phyloP scores from a whole-genome alignment of 2,113 vertebrate genomes.

The Xyrauchen texanus region DNA sequence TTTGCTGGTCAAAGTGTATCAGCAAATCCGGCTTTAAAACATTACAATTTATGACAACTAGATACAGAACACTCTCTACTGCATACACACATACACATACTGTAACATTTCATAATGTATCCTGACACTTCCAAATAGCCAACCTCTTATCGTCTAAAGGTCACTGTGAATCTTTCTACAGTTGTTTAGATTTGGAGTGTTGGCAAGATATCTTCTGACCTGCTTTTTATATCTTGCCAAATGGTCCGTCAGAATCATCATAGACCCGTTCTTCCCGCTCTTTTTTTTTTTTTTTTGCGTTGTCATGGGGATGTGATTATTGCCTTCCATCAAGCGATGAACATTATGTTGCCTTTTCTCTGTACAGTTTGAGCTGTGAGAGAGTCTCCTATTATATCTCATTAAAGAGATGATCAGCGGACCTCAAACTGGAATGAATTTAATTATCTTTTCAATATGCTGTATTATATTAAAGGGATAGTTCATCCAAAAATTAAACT shows the following conservation, averaged over 20 bases:
- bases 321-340: slow-evolving; percentile 30
- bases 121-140: slow-evolving; percentile 42
- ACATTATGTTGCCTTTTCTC: slow-evolving; percentile 29
- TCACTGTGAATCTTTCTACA: slow-evolving; percentile 30
- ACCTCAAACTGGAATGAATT: slow-evolving; percentile 17
- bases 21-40: not conserved
- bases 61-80: not conserved
- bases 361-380: slow-evolving; percentile 20
- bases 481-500: no score
- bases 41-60: slow-evolving; percentile 24
- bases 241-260: slow-evolving; percentile 35
- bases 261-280: not conserved
- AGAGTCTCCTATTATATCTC: slow-evolving; percentile 20
- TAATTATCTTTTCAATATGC: slow-evolving; percentile 3
- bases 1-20: slow-evolving; percentile 18
- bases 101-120: slow-evolving; percentile 24
- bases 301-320: slow-evolving; percentile 43
- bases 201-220: slow-evolving; percentile 29
- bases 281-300: not conserved
- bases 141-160: slow-evolving; percentile 33
- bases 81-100: slow-evolving; percentile 27
- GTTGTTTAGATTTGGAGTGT: slow-evolving; percentile 36
- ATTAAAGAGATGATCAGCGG: not conserved
- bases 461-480: no score
- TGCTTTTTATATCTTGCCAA: slow-evolving; percentile 33